Conservation (phyloP, 2,888 invertebrate genomes). For the Ophion obscuratus region DNA sequence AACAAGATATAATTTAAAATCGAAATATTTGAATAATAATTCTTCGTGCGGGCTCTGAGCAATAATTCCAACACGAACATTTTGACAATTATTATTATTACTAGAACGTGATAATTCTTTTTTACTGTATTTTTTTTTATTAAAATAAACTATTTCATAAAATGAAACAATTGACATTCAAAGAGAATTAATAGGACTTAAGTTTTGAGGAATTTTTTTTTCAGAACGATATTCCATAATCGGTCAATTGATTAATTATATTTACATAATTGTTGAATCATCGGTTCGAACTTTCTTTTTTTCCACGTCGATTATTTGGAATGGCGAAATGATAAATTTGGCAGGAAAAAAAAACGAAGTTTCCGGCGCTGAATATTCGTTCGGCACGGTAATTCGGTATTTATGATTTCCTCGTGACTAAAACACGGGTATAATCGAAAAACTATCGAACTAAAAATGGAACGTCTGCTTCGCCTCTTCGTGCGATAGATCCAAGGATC, state of each 20-base stretch:
- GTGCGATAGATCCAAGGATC: conserved; percentile 4
- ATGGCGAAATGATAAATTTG: neutral
- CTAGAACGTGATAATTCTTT: too few relatives aligned
- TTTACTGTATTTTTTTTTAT: too few relatives aligned
- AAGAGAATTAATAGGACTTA: too few relatives aligned
- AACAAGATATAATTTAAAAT: too few relatives aligned
- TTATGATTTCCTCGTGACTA: conserved; percentile 31
- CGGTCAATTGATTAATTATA: neutral
- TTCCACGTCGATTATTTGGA: neutral
- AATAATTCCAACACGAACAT: too few relatives aligned
- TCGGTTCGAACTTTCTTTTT: neutral
- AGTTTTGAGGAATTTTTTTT: too few relatives aligned
- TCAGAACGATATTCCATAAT: too few relatives aligned
- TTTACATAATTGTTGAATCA: neutral
- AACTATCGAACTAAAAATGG: conserved; percentile 47
- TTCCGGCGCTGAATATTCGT: neutral
- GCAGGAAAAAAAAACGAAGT: neutral
- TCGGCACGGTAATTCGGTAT: conserved; percentile 8
- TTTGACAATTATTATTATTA: too few relatives aligned
- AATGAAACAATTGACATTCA: too few relatives aligned
- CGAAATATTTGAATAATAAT: too few relatives aligned
- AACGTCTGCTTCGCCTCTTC: conserved; percentile 31
- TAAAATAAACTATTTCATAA: too few relatives aligned
- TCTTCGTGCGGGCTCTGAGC: too few relatives aligned
- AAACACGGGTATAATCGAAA: conserved; percentile 13